Conservation (phyloP, 2,113 vertebrate genomes). For the Pelmatolapia mariae region DNA sequence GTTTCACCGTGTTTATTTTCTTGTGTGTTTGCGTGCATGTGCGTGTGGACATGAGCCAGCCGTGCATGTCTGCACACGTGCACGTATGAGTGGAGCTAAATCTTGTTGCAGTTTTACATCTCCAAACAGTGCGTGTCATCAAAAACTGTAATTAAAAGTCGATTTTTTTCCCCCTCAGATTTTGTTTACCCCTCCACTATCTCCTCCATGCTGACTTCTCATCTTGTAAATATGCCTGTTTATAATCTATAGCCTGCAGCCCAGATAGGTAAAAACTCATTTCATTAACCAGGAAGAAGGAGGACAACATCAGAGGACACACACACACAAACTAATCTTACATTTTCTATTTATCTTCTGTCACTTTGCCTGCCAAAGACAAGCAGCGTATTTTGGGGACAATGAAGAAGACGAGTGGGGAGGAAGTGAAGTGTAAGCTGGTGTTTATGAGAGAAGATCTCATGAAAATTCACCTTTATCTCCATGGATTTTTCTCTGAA, state of each 20-base stretch:
- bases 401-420: not conserved
- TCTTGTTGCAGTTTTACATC: not conserved
- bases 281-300: not conserved
- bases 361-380: not conserved
- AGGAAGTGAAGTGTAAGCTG: not conserved
- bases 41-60: not conserved
- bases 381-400: not conserved
- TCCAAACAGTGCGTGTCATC: not conserved
- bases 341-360: not conserved
- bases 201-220: not conserved
- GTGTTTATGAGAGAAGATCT: not conserved
- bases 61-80: not conserved
- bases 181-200: not conserved
- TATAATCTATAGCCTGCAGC: not conserved
- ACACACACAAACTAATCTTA: not conserved
- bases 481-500: not conserved
- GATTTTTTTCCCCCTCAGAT: not conserved
- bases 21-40: not conserved
- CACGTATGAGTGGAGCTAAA: not conserved
- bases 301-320: not conserved
- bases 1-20: not conserved
- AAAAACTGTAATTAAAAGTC: constrained; percentile 21
- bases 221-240: constrained; percentile 2
- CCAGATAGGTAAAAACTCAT: not conserved
- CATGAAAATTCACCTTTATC: not conserved